These are phyloP conservation scores for Caenorhabditis plicata DNA, from an alignment of 2,888 invertebrate species.

Conservation along the genomic window DNA sequence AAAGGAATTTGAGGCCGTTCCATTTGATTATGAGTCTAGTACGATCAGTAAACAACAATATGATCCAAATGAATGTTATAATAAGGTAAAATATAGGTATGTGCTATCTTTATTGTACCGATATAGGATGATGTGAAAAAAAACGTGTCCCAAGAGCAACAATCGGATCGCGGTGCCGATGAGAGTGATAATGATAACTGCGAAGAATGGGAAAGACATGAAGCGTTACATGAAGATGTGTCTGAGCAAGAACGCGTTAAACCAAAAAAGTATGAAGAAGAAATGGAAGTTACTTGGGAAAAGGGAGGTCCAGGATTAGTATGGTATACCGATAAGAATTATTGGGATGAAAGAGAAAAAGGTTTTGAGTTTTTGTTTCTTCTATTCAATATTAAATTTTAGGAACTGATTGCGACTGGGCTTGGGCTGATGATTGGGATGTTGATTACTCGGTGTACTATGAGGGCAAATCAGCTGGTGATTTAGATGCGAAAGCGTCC, in stretches of 20 bases:
- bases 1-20: conserved; percentile 43
- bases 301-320: conserved; percentile 72
- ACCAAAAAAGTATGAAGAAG: conserved; percentile 47
- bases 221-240: conserved; percentile 68
- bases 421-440: conserved; percentile 72
- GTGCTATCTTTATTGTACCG: too few species aligned
- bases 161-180: conserved; percentile 34
- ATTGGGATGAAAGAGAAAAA: conserved; percentile 69
- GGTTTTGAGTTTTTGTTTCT: conserved; percentile 3
- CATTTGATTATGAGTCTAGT: conserved; percentile 28
- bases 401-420: conserved; percentile 68
- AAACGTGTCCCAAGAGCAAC: conserved; percentile 10
- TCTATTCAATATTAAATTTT: conserved; percentile 1
- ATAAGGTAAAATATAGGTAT: too few species aligned
- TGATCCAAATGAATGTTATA: background rate
- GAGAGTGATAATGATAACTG: conserved; percentile 47
- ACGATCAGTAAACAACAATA: conserved; percentile 1
- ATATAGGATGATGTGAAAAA: conserved; percentile 39
- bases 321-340: conserved; percentile 71
- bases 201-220: conserved; percentile 64
- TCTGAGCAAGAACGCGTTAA: conserved; percentile 67
- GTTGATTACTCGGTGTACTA: conserved; percentile 71
- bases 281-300: conserved; percentile 69
- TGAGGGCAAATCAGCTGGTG: conserved; percentile 67
- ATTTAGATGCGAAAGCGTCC: conserved; percentile 69